Percentiles rank a stretch among this genome's conserved stretches.
These are phyloP conservation scores for Microcebus ravelobensis DNA, from an alignment of 2,113 vertebrate species.

Conservation along the genomic window DNA sequence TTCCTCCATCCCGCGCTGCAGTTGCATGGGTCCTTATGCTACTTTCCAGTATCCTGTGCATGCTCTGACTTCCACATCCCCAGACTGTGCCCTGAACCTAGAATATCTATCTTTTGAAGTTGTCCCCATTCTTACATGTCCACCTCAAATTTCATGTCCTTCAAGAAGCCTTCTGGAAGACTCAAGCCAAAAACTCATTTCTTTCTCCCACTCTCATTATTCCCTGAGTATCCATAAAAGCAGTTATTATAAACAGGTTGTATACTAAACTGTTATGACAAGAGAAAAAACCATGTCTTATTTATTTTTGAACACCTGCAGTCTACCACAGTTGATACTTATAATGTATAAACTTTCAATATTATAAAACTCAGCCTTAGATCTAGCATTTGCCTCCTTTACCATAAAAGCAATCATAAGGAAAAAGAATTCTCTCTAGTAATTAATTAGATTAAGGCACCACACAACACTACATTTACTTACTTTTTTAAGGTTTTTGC, in stretches of 20 bases:
- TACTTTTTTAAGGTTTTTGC: constrained; percentile 99
- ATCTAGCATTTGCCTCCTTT: neutral
- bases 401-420: neutral
- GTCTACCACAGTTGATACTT: neutral
- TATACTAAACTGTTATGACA: neutral
- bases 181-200: neutral
- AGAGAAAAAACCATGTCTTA: neutral
- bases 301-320: neutral
- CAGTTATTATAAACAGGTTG: neutral
- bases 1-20: neutral
- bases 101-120: neutral
- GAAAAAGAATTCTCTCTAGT: neutral
- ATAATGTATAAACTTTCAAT: neutral
- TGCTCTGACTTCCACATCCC: neutral
- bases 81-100: neutral
- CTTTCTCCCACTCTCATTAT: neutral
- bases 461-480: constrained; percentile 74
- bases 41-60: neutral
- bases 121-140: neutral
- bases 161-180: constrained; percentile 14
- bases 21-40: neutral
- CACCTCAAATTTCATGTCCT: neutral
- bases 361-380: neutral
- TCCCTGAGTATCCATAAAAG: neutral
- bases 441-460: neutral